A percentile compares a stretch with the other conserved stretches of the same genome.
Conservation (phyloP, 1,140 invertebrate species). For the Venustaconcha ellipsiformis region DNA sequence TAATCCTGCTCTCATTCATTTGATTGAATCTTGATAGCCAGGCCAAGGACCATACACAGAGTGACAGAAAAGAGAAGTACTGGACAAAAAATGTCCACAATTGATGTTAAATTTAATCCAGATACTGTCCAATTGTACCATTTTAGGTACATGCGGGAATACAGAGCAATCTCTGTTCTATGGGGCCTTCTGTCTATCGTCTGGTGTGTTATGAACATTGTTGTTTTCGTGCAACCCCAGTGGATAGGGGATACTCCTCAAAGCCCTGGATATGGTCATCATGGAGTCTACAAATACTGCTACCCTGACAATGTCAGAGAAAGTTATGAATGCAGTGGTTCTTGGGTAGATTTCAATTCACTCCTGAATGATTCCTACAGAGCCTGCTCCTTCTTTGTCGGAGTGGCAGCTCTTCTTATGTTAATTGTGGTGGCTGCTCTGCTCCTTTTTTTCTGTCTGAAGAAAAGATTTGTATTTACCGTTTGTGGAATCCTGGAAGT, state of each 20-base stretch:
- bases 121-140: slow-evolving; percentile 49
- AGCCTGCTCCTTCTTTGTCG: slow-evolving; percentile 85
- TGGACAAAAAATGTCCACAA: slow-evolving; percentile 4
- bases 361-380: slow-evolving; percentile 46
- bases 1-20: slow-evolving; percentile 5
- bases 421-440: slow-evolving; percentile 84
- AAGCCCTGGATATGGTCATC: slow-evolving; percentile 87
- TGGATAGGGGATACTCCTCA: slow-evolving; percentile 86
- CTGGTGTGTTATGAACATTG: slow-evolving; percentile 94
- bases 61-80: slow-evolving; percentile 5
- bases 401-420: slow-evolving; percentile 87
- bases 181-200: slow-evolving; percentile 97
- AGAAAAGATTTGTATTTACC: slow-evolving; percentile 93
- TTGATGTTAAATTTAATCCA: slow-evolving; percentile 44
- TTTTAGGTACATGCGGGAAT: slow-evolving; percentile 56
- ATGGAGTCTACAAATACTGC: slow-evolving; percentile 91
- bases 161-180: slow-evolving; percentile 92
- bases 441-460: slow-evolving; percentile 95
- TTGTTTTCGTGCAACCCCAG: slow-evolving; percentile 96
- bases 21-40: slow-evolving; percentile 8
- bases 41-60: too few species aligned
- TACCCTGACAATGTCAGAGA: slow-evolving; percentile 50
- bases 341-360: slow-evolving; percentile 40
- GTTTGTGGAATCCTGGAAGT: slow-evolving; percentile 78
- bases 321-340: slow-evolving; percentile 46